These are phyloP conservation scores for Petrocephalus schoutedeni DNA, from an alignment of 2,797 vertebrate genomes.

Conservation along the genomic window DNA sequence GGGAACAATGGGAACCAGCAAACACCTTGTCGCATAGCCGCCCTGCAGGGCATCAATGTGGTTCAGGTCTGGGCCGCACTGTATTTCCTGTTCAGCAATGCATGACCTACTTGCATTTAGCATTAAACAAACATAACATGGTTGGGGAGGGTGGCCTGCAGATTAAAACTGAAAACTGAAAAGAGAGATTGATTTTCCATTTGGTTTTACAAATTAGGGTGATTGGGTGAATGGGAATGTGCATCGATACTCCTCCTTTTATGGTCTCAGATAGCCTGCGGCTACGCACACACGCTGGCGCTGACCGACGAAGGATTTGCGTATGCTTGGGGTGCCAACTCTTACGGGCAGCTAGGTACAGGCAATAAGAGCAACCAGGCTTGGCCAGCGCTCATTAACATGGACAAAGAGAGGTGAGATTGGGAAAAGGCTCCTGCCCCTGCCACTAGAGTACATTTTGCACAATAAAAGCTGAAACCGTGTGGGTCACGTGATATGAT, in stretches of 20 bases:
- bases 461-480: not conserved
- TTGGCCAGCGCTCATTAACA: slow-evolving; percentile 76
- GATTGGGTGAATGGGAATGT: not conserved
- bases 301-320: slow-evolving; percentile 89
- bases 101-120: not conserved
- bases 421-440: not conserved
- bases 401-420: slow-evolving; percentile 91
- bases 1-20: slow-evolving; percentile 94
- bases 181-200: not conserved
- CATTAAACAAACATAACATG: not conserved
- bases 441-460: not conserved
- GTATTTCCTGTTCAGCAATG: not conserved
- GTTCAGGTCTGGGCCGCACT: slow-evolving; percentile 70
- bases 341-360: slow-evolving; percentile 91
- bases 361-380: slow-evolving; percentile 96
- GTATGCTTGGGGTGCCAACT: slow-evolving; percentile 96
- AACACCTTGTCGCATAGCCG: slow-evolving; percentile 85
- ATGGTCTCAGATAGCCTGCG: slow-evolving; percentile 78
- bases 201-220: not conserved
- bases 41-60: slow-evolving; percentile 82
- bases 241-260: not conserved
- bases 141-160: not conserved
- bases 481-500: not conserved
- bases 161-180: not conserved
- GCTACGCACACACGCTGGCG: slow-evolving; percentile 91